phyloP scores from a whole-genome alignment of 2,888 invertebrate genomes.

The Dione vanillae region DNA sequence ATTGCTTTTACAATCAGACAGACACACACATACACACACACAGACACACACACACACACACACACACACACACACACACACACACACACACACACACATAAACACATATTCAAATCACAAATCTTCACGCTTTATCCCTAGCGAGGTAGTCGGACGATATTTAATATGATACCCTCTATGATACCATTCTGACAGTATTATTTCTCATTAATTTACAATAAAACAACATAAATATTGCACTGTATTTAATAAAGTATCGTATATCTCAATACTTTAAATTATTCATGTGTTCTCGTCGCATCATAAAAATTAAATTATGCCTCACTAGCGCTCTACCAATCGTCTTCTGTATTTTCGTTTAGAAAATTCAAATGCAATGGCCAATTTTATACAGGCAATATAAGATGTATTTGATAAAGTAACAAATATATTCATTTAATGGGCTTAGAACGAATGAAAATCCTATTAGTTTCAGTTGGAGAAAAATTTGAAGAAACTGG shows the following conservation, averaged over 20 bases:
- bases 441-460: neutral
- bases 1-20: no score
- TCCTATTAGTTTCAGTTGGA: neutral
- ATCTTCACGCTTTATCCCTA: no score
- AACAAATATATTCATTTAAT: neutral
- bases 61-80: no score
- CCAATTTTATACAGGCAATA: constrained; percentile 8
- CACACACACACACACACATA: no score
- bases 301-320: constrained; percentile 10
- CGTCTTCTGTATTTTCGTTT: constrained; percentile 3
- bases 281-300: constrained; percentile 7
- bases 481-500: neutral
- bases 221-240: constrained; percentile 13
- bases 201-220: neutral
- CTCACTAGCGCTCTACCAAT: constrained; percentile 12
- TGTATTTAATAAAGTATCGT: constrained; percentile 11
- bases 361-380: neutral
- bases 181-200: neutral
- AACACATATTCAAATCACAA: no score
- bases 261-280: constrained; percentile 7
- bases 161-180: no score
- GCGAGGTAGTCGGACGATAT: no score
- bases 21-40: no score
- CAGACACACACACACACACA: no score
- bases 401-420: neutral